These are phyloP conservation scores for Rhizoglyphus robini DNA, from an alignment of 1,140 invertebrate species.

Conservation along the genomic window DNA sequence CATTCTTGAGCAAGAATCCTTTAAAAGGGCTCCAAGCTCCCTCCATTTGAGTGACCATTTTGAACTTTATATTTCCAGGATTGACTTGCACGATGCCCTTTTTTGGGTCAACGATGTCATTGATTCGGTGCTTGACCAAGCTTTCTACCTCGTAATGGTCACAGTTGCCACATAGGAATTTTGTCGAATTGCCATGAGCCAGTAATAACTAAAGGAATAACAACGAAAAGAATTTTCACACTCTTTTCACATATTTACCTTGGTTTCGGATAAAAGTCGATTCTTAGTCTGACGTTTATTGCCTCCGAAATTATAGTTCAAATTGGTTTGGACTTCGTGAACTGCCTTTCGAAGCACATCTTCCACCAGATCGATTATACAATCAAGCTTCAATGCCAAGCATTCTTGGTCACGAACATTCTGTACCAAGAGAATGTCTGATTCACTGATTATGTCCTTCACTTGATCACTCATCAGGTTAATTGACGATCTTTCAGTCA, in stretches of 20 bases:
- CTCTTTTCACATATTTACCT: neutral
- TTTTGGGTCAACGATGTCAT: slow-evolving; percentile 2
- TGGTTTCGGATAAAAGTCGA: slow-evolving; percentile 19
- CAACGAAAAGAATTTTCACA: neutral
- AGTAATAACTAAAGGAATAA: neutral
- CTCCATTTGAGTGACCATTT: slow-evolving; percentile 9
- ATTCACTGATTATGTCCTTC: neutral
- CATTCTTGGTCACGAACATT: neutral
- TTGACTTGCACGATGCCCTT: neutral
- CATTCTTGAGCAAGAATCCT: slow-evolving; percentile 20
- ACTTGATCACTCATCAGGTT: neutral
- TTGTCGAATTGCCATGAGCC: neutral
- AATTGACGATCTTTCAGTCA: neutral
- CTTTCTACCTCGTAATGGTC: slow-evolving; percentile 16
- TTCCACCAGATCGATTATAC: neutral
- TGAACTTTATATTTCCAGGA: neutral
- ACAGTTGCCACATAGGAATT: slow-evolving; percentile 17
- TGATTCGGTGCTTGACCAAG: neutral
- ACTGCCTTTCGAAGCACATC: neutral
- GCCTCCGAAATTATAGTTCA: neutral
- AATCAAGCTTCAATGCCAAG: neutral
- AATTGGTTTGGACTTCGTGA: neutral
- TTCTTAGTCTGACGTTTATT: slow-evolving; percentile 16
- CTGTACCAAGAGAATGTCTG: neutral
- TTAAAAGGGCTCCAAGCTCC: slow-evolving; percentile 25